A percentile compares a stretch with the other conserved stretches of the same genome.
phyloP scores from a whole-genome alignment of 2,113 vertebrate genomes.

The Scomber colias region DNA sequence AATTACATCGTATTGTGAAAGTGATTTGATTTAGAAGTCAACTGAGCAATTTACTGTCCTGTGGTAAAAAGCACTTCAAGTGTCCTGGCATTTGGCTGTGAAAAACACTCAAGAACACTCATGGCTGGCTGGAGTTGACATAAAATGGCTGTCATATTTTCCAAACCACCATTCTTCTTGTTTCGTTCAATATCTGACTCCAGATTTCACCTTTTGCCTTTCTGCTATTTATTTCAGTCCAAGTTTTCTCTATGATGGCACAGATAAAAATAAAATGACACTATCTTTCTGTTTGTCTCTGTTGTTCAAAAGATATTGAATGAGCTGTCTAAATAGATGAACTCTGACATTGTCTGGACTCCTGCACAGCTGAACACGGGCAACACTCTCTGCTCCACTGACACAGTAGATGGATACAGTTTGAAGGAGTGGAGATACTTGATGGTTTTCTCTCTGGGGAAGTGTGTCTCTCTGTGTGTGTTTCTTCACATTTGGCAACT shows the following conservation, averaged over 20 bases:
- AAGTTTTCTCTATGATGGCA: neutral
- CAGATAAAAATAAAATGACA: neutral
- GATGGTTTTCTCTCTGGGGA: neutral
- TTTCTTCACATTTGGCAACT: too few relatives aligned
- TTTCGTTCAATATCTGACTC: neutral
- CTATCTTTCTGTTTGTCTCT: neutral
- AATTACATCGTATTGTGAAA: too few relatives aligned
- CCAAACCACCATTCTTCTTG: neutral
- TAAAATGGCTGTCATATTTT: too few relatives aligned
- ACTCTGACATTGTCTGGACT: conserved; percentile 7
- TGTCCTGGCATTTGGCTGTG: too few relatives aligned
- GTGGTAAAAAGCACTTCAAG: too few relatives aligned
- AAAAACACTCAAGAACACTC: too few relatives aligned
- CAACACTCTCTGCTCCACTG: conserved; percentile 43
- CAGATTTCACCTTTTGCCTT: neutral
- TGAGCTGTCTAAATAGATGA: conserved; percentile 12
- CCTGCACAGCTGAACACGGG: conserved; percentile 26
- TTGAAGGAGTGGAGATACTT: conserved; percentile 12
- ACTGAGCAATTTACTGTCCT: too few relatives aligned
- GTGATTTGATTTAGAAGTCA: neutral
- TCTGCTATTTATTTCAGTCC: neutral
- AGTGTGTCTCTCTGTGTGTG: too few relatives aligned
- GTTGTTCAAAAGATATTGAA: neutral
- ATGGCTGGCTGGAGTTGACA: too few relatives aligned
- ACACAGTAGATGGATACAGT: conserved; percentile 38